A percentile compares a stretch with the other conserved stretches of the same genome.
Evolutionary conservation across 2,113 vertebrate species (phyloP).

Genomic region (Rhinoptilus africanus): DNA sequence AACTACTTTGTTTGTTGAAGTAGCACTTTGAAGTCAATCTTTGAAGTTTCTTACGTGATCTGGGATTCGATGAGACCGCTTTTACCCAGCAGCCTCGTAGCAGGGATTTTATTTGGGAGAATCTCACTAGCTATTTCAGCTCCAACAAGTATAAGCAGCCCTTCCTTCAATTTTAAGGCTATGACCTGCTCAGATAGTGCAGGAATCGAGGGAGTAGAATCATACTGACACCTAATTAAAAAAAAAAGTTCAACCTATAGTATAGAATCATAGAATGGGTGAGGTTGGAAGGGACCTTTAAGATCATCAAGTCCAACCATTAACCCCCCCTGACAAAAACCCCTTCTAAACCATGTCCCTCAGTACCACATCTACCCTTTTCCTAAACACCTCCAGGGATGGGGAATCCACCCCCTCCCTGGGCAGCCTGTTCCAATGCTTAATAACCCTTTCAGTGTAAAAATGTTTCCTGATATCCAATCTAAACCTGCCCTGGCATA

Average conservation of each 20-base stretch:
- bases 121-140: not conserved
- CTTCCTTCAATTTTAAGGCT: not conserved
- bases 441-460: too few relatives aligned
- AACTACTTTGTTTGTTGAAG: not conserved
- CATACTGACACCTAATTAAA: not conserved
- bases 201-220: not conserved
- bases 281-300: too few relatives aligned
- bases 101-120: not conserved
- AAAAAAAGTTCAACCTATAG: not conserved
- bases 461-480: too few relatives aligned
- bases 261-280: too few relatives aligned
- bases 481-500: too few relatives aligned
- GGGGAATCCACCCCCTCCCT: too few relatives aligned
- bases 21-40: slow-evolving; percentile 4
- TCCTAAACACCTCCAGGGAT: too few relatives aligned
- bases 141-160: not conserved
- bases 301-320: too few relatives aligned
- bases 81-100: not conserved
- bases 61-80: not conserved
- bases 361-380: too few relatives aligned
- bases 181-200: not conserved
- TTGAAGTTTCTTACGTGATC: not conserved
- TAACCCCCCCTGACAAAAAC: too few relatives aligned
- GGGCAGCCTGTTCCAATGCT: too few relatives aligned
- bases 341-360: too few relatives aligned